These are phyloP conservation scores for Amiota communis DNA, from an alignment of 2,888 invertebrate species.

Conservation along the genomic window DNA sequence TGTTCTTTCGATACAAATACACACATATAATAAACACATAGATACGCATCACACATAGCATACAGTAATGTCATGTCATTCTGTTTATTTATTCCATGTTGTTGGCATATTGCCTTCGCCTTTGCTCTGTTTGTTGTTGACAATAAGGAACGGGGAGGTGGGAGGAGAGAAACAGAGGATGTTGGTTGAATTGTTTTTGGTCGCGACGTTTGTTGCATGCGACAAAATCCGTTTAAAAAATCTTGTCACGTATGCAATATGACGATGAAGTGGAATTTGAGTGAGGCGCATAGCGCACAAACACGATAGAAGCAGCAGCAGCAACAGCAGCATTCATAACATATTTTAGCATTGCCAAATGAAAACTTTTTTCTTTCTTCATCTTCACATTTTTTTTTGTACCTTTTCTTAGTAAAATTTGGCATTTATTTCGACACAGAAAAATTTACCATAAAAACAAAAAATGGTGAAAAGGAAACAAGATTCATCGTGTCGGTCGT, in stretches of 20 bases:
- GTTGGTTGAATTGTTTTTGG: background rate
- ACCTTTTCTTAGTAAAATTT: background rate
- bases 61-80: background rate
- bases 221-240: constrained; percentile 25
- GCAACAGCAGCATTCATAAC: background rate
- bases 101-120: too few relatives aligned
- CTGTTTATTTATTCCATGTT: too few relatives aligned
- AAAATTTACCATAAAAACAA: background rate
- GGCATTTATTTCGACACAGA: constrained; percentile 21
- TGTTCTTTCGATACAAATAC: too few relatives aligned
- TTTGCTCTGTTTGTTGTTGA: too few relatives aligned
- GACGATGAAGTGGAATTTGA: constrained; percentile 39
- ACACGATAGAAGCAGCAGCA: background rate
- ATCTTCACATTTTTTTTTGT: background rate
- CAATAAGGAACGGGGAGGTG: too few relatives aligned
- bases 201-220: constrained; percentile 1
- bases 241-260: constrained; percentile 43
- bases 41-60: background rate
- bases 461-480: constrained; percentile 2
- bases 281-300: constrained; percentile 7
- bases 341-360: too few relatives aligned
- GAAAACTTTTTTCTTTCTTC: background rate
- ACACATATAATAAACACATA: background rate
- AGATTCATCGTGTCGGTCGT: background rate
- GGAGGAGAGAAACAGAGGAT: too few relatives aligned